These are phyloP conservation scores for Gavia stellata DNA, from an alignment of 2,113 vertebrate species.

Conservation along the genomic window DNA sequence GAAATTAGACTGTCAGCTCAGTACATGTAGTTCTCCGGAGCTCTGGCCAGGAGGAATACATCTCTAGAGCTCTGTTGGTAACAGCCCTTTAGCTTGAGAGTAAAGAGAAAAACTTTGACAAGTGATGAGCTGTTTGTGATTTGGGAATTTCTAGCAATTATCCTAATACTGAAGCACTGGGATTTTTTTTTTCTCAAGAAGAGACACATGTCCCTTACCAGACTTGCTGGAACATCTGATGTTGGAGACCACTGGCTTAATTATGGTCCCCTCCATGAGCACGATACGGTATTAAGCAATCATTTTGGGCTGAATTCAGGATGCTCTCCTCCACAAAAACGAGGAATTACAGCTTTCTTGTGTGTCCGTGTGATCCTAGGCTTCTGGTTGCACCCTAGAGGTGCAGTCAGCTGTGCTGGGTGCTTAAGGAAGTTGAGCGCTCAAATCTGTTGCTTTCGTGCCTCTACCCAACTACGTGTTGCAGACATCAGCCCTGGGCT, in stretches of 20 bases:
- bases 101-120: neutral
- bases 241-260: neutral
- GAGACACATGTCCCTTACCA: neutral
- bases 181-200: neutral
- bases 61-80: neutral
- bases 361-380: rapidly evolving
- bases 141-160: neutral
- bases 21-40: neutral
- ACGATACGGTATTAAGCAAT: rapidly evolving
- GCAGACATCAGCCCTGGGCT: neutral
- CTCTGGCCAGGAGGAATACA: neutral
- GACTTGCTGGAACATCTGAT: neutral
- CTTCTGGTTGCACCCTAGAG: neutral
- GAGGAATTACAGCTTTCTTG: neutral
- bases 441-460: neutral
- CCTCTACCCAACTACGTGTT: neutral
- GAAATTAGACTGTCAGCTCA: neutral
- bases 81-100: neutral
- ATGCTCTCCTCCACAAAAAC: neutral
- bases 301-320: neutral
- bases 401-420: neutral
- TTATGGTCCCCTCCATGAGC: neutral
- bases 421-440: neutral
- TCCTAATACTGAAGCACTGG: neutral
- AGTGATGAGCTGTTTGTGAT: neutral